These are phyloP conservation scores for Chromobotia macracanthus DNA, from an alignment of 2,797 vertebrate species.

Conservation along the genomic window DNA sequence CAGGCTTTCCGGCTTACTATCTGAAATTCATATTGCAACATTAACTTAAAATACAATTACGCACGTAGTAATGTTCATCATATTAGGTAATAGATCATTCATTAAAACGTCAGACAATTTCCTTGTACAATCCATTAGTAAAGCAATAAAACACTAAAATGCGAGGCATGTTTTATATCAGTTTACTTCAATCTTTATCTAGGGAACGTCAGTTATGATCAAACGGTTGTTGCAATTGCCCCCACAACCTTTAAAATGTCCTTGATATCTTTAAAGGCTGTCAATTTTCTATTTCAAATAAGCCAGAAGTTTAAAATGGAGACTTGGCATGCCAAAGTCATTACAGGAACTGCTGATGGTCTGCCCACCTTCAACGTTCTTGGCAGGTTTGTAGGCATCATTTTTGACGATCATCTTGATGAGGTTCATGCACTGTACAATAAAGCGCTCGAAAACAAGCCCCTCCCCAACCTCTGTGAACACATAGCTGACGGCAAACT, in stretches of 20 bases:
- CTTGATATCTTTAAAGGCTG: conserved; percentile 11
- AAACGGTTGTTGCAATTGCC: conserved; percentile 2
- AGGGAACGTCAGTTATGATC: conserved; percentile 1
- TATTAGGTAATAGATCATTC: conserved; percentile 17
- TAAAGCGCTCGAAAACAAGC: conserved; percentile 92
- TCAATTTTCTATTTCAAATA: conserved; percentile 4
- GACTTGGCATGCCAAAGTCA: conserved; percentile 28
- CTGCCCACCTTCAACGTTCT: conserved; percentile 90
- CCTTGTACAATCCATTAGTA: neutral
- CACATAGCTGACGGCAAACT: conserved; percentile 93
- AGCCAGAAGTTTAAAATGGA: conserved; percentile 19
- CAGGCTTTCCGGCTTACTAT: conserved; percentile 92
- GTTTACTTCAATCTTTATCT: conserved; percentile 16
- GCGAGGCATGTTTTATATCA: neutral
- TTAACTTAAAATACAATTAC: conserved; percentile 25
- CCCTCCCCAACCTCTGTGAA: conserved; percentile 92
- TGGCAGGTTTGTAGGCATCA: conserved; percentile 92
- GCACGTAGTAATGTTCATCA: neutral
- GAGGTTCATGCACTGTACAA: conserved; percentile 97
- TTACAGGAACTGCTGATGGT: conserved; percentile 1
- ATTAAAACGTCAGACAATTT: conserved; percentile 16
- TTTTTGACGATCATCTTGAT: conserved; percentile 98
- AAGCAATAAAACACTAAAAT: conserved; percentile 8
- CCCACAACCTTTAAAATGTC: conserved; percentile 5
- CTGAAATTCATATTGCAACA: conserved; percentile 69